Evolutionary conservation across 2,888 invertebrate genomes (phyloP).

Genomic region (Metopia argyrocephala): DNA sequence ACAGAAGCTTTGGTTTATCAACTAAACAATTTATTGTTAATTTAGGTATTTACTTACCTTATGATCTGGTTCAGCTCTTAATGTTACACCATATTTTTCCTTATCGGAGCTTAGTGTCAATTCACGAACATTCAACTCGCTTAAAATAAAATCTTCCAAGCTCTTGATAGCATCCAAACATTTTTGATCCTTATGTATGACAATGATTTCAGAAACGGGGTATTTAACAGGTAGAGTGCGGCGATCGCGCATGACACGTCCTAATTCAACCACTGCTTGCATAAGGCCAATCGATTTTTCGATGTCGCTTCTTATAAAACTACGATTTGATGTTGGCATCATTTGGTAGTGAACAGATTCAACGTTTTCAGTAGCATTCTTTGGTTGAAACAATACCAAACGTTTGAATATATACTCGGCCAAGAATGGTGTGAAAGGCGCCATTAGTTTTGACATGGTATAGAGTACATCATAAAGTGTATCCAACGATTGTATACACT

Average conservation of each 20-base stretch:
- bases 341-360: constrained; percentile 95
- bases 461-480: constrained; percentile 93
- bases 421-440: constrained; percentile 98
- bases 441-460: constrained; percentile 94
- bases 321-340: constrained; percentile 86
- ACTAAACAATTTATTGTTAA: not conserved
- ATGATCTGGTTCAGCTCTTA: constrained; percentile 97
- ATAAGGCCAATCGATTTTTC: constrained; percentile 94
- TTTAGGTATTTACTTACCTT: constrained; percentile 78
- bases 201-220: constrained; percentile 96
- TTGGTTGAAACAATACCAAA: constrained; percentile 82
- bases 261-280: constrained; percentile 97
- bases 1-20: no score
- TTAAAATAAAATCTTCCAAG: constrained; percentile 90
- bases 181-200: constrained; percentile 90
- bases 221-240: constrained; percentile 97
- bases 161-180: constrained; percentile 88
- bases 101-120: constrained; percentile 93
- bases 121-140: constrained; percentile 94
- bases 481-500: constrained; percentile 90
- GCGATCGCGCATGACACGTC: constrained; percentile 93
- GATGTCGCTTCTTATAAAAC: constrained; percentile 89
- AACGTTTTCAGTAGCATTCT: constrained; percentile 78
- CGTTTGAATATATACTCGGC: constrained; percentile 97
- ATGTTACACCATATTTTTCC: constrained; percentile 91